Base-by-base conservation (phyloP, 2,888 invertebrate genomes). In the Spisula subtruncata region DNA sequence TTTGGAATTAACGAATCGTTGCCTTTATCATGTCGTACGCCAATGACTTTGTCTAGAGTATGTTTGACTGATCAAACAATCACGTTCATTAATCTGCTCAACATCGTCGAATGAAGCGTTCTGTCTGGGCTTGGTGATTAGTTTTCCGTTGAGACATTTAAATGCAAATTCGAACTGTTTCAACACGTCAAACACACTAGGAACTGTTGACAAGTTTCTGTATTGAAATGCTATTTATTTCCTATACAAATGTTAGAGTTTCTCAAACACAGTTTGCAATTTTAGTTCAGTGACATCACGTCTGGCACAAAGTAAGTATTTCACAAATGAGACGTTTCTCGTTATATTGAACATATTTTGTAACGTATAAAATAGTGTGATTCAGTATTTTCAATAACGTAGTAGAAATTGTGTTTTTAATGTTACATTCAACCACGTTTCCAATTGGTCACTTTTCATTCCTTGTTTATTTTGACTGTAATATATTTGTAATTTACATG, bases 211-310 rank as follows among this genome's bases (percentile, higher is more conserved):
- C 60, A 66, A 25, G 10, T 66, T 66, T 66, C 25, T 66, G 60
- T n/a, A 66, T 25, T 25, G 60, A 66, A 66, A 25, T n/a, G 2
- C 10, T 12, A 66, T 66, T 25, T 66, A 66, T 66, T 66, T 66
- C 25, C 60, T 66, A 25, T 25, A 66, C 10, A 5, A 66, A n/a
- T 25, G 60, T 12, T 25, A 12, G 60, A 25, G 25, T 25, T 66
- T 66, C 60, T 25, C 60, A 25, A 66, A 66, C 60, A 66, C 25
- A 25, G 60, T 66, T 66, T 66, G n/a, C 25, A 66, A 66, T 66
- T 66, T 25, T n/a, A 66, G 5, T 66, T 66, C 60, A 20, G 1
- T 25, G 25, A 56, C 56, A n/a, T 56, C 0, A 51, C 5, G 51
- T 51, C 51, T 51, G 51, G 14, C 51, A 51, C 51, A 51, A 51